Conservation (phyloP, 1,140 invertebrate genomes). For the Philaenus spumarius region DNA sequence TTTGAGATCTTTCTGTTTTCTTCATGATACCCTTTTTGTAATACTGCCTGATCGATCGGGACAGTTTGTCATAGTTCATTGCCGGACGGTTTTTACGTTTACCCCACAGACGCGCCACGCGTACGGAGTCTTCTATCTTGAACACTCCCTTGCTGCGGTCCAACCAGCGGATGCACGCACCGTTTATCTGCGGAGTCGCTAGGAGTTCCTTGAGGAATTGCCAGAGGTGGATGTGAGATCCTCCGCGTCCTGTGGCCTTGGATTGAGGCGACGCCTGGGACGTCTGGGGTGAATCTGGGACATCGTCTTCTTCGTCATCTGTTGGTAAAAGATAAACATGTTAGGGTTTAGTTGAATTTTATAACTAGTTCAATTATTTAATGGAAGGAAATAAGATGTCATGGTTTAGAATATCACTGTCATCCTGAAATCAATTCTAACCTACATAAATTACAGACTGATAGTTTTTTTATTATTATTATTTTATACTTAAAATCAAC, state of each 20-base stretch:
- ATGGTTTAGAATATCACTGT: not conserved
- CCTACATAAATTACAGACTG: too few species aligned
- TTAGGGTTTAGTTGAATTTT: not conserved
- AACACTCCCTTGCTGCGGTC: constrained; percentile 92
- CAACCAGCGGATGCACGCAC: constrained; percentile 93
- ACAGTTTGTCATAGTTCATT: constrained; percentile 99
- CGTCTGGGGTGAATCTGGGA: constrained; percentile 21
- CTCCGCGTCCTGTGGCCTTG: constrained; percentile 37
- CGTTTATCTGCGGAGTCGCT: constrained; percentile 74
- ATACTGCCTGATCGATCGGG: constrained; percentile 95
- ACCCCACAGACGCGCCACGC: constrained; percentile 94
- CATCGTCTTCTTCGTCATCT: constrained; percentile 52
- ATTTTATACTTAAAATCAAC: too few species aligned
- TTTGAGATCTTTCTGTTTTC: constrained; percentile 95
- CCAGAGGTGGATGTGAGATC: constrained; percentile 96
- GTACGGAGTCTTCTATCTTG: constrained; percentile 98
- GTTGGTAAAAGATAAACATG: constrained; percentile 26
- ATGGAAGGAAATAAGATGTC: not conserved
- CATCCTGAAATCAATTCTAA: too few species aligned
- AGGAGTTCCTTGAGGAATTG: constrained; percentile 97
- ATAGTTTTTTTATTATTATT: too few species aligned
- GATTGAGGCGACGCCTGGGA: constrained; percentile 12
- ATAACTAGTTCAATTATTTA: not conserved
- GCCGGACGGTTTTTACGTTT: constrained; percentile 94
- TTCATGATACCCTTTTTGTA: constrained; percentile 99